Conservation (phyloP, 1,140 invertebrate genomes). For the Aricia agestis region DNA sequence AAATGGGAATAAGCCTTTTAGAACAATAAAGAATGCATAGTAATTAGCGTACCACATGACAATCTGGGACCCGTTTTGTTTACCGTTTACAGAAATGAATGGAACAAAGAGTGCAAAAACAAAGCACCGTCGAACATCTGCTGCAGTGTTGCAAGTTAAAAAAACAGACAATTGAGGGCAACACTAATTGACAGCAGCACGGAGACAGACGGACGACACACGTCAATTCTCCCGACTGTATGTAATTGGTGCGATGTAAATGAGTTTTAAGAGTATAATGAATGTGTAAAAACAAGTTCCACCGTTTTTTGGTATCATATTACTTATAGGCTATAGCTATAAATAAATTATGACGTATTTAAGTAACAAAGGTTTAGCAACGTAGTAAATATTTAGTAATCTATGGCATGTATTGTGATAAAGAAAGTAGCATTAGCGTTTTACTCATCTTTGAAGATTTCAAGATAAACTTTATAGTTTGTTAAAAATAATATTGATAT, state of each 20-base stretch:
- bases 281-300: no score
- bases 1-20: not conserved
- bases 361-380: no score
- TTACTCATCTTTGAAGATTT: no score
- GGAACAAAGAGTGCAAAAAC: slow-evolving; percentile 3
- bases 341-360: no score
- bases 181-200: slow-evolving; percentile 22
- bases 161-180: slow-evolving; percentile 10
- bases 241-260: not conserved
- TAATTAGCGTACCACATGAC: not conserved
- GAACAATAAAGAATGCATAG: not conserved
- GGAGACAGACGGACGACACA: slow-evolving; percentile 16
- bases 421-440: no score
- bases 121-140: slow-evolving; percentile 6
- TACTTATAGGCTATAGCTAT: no score
- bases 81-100: not conserved
- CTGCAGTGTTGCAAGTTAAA: slow-evolving; percentile 6
- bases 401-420: no score
- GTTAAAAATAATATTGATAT: no score
- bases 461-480: no score
- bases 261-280: not conserved
- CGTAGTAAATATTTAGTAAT: no score
- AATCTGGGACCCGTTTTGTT: not conserved
- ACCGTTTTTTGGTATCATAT: no score
- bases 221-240: slow-evolving; percentile 17